Percentiles rank a stretch among this genome's conserved stretches.
Conservation (phyloP, 2,888 invertebrate genomes). For the Rhagium mordax region DNA sequence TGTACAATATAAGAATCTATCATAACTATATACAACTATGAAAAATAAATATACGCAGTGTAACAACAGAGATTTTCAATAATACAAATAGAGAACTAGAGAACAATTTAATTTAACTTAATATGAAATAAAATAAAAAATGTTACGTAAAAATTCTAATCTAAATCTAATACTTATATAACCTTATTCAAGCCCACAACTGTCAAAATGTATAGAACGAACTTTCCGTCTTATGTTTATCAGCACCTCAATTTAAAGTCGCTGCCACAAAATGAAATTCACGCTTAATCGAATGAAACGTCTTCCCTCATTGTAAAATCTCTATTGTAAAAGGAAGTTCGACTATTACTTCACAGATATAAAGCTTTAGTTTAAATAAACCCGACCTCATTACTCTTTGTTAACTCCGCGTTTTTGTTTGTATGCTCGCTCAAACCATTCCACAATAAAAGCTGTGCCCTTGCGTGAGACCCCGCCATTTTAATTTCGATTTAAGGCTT, state of each 20-base stretch:
- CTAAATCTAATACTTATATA: too few species aligned
- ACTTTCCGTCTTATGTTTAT: not conserved
- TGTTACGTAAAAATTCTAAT: too few species aligned
- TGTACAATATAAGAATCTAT: too few species aligned
- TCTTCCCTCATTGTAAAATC: not conserved
- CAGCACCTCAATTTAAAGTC: not conserved
- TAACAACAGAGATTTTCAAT: too few species aligned
- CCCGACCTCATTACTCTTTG: slow-evolving; percentile 30
- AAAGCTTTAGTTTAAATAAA: slow-evolving; percentile 30
- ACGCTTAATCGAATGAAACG: slow-evolving; percentile 9
- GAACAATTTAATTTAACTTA: too few species aligned
- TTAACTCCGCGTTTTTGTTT: slow-evolving; percentile 27
- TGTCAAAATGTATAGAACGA: not conserved
- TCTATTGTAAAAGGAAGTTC: slow-evolving; percentile 26
- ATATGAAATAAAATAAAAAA: too few species aligned
- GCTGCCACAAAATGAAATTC: not conserved
- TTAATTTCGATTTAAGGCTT: slow-evolving; percentile 3
- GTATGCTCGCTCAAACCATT: slow-evolving; percentile 4
- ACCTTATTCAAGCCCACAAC: too few species aligned
- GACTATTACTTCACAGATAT: slow-evolving; percentile 27
- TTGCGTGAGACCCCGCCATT: not conserved
- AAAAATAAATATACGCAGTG: too few species aligned
- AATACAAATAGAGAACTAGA: too few species aligned
- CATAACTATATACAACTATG: too few species aligned
- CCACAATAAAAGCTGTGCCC: slow-evolving; percentile 26